Conservation (phyloP, 2,797 vertebrate species). For the Ispidina picta region DNA sequence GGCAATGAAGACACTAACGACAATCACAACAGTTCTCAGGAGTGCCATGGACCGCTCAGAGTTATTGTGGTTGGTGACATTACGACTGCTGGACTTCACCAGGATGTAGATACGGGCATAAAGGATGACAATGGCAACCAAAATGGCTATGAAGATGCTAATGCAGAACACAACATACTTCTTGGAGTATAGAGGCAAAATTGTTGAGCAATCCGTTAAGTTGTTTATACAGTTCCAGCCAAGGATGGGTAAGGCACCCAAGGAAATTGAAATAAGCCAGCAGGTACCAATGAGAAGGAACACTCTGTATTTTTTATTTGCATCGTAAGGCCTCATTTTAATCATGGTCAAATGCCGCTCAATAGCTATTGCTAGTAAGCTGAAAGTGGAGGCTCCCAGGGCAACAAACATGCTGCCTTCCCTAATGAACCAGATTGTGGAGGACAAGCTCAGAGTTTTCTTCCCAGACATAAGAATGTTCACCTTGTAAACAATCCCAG, state of each 20-base stretch:
- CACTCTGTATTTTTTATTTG: conserved; percentile 93
- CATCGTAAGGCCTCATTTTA: conserved; percentile 95
- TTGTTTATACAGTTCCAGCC: conserved; percentile 94
- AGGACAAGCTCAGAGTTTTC: conserved; percentile 87
- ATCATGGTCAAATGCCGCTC: conserved; percentile 98
- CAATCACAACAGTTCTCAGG: conserved; percentile 92
- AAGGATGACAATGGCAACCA: conserved; percentile 88
- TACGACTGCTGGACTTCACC: conserved; percentile 92
- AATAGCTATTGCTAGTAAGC: conserved; percentile 93
- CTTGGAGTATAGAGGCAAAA: conserved; percentile 93
- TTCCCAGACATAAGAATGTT: conserved; percentile 93
- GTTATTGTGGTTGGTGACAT: conserved; percentile 89
- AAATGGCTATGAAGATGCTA: conserved; percentile 87
- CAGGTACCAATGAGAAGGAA: conserved; percentile 94
- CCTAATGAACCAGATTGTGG: conserved; percentile 88
- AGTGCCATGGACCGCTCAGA: conserved; percentile 92
- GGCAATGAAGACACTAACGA: conserved; percentile 92
- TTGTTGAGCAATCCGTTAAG: conserved; percentile 89
- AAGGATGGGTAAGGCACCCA: conserved; percentile 91
- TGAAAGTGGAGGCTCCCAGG: conserved; percentile 91
- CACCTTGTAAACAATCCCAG: conserved; percentile 88
- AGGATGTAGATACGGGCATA: conserved; percentile 92
- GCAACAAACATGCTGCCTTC: conserved; percentile 97
- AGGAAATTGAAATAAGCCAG: conserved; percentile 89
- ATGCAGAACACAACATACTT: conserved; percentile 93